phyloP scores from a whole-genome alignment of 2,888 invertebrate genomes.

The Morpho deidamia region DNA sequence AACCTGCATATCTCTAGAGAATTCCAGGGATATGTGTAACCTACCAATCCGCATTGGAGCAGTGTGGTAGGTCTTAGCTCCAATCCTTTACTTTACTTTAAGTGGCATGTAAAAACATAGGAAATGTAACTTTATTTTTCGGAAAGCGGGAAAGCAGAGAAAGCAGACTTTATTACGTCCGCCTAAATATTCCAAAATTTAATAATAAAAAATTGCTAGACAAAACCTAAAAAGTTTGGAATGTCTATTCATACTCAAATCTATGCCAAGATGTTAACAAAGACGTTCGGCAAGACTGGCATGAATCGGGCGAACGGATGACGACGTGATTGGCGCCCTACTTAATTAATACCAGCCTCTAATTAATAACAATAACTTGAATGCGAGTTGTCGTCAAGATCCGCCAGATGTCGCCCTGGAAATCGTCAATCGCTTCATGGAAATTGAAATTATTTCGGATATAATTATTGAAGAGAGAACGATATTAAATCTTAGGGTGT shows the following conservation, averaged over 20 bases:
- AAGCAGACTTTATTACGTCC: no score
- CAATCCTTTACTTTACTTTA: no score
- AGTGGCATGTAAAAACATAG: no score
- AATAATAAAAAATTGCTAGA: no score
- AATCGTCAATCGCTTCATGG: conserved; percentile 29
- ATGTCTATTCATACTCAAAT: conserved; percentile 10
- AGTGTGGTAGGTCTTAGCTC: no score
- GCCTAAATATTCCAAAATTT: no score
- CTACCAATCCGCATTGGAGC: no score
- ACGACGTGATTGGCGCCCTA: conserved; percentile 72
- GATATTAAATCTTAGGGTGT: conserved; percentile 4
- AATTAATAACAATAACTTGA: conserved; percentile 76
- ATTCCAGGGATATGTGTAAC: no score
- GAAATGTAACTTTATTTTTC: no score
- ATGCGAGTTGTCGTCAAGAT: conserved; percentile 47
- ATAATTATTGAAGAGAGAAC: conserved; percentile 20
- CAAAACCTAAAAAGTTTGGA: not conserved
- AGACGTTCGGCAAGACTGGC: conserved; percentile 68
- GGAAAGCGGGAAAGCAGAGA: no score
- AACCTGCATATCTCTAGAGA: no score
- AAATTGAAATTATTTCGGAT: conserved; percentile 26
- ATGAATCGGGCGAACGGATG: conserved; percentile 52
- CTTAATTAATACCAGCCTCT: conserved; percentile 73
- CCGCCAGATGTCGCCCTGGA: conserved; percentile 59
- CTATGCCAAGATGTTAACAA: conserved; percentile 63